phyloP scores from a whole-genome alignment of 2,888 invertebrate species.

The Callinectes sapidus region DNA sequence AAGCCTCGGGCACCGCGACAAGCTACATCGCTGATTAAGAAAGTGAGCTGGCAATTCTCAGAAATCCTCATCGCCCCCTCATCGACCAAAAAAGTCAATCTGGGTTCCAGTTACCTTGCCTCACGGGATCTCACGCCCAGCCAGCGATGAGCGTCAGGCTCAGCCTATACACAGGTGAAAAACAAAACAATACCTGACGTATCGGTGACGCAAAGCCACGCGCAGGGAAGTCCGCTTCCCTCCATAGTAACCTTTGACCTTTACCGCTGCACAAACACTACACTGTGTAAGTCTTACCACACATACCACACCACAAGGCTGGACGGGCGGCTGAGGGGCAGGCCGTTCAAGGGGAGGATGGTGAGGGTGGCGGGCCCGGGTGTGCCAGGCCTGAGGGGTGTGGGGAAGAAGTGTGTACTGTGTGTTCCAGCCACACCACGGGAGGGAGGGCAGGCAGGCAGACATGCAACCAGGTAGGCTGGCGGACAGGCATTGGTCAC shows the following conservation, averaged over 20 bases:
- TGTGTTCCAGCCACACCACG: background rate
- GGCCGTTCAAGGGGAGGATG: background rate
- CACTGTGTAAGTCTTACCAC: constrained; percentile 1
- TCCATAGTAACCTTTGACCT: background rate
- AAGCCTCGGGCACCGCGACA: background rate
- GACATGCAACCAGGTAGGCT: background rate
- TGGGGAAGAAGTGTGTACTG: background rate
- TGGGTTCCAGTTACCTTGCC: background rate
- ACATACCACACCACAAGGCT: background rate
- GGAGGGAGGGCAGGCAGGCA: background rate
- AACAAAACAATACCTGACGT: background rate
- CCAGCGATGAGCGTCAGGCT: background rate
- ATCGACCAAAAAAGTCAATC: background rate
- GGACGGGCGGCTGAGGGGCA: background rate
- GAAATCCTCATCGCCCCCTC: background rate
- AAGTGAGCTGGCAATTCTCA: background rate
- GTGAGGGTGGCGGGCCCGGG: background rate
- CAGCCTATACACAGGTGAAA: background rate
- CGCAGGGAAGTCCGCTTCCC: background rate
- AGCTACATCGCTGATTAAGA: background rate
- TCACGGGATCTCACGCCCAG: background rate
- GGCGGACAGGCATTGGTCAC: background rate
- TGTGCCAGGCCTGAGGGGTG: background rate
- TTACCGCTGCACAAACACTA: background rate
- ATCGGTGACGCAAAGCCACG: background rate